Conservation (phyloP, 1,140 invertebrate genomes). For the Leptonema lineaticorne region DNA sequence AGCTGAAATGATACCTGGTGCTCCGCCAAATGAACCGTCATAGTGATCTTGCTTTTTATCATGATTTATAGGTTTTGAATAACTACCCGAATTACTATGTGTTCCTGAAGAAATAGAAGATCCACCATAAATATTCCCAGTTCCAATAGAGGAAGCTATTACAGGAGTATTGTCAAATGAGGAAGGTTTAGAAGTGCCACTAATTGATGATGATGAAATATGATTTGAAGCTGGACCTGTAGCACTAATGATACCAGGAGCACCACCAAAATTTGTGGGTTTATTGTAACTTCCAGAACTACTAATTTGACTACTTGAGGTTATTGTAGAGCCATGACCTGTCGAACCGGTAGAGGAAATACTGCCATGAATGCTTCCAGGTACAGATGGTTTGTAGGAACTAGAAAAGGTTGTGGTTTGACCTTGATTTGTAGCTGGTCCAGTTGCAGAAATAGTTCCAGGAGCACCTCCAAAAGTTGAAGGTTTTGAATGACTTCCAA, state of each 20-base stretch:
- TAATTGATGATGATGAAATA: neutral
- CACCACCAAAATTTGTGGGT: constrained; percentile 23
- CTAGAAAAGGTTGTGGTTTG: neutral
- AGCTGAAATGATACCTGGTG: constrained; percentile 30
- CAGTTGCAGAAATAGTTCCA: constrained; percentile 31
- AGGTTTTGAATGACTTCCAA: neutral
- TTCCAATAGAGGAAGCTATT: constrained; percentile 27
- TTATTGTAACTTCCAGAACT: neutral
- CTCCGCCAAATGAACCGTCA: constrained; percentile 30
- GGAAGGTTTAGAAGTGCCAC: neutral
- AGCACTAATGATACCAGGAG: constrained; percentile 28
- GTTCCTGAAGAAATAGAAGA: neutral
- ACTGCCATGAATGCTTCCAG: constrained; percentile 32
- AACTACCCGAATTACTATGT: neutral
- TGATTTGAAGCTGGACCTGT: constrained; percentile 28
- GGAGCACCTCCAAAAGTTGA: constrained; percentile 31
- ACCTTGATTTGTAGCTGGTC: constrained; percentile 21
- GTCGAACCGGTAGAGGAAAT: constrained; percentile 31
- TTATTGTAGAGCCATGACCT: neutral
- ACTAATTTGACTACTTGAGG: neutral
- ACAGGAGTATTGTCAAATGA: constrained; percentile 30
- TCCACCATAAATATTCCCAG: neutral
- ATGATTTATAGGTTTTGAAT: neutral
- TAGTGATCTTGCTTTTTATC: constrained; percentile 20
- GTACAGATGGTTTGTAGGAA: neutral